Evolutionary conservation across 2,797 vertebrate species (phyloP).

Genomic region (Phalloptychus januarius): DNA sequence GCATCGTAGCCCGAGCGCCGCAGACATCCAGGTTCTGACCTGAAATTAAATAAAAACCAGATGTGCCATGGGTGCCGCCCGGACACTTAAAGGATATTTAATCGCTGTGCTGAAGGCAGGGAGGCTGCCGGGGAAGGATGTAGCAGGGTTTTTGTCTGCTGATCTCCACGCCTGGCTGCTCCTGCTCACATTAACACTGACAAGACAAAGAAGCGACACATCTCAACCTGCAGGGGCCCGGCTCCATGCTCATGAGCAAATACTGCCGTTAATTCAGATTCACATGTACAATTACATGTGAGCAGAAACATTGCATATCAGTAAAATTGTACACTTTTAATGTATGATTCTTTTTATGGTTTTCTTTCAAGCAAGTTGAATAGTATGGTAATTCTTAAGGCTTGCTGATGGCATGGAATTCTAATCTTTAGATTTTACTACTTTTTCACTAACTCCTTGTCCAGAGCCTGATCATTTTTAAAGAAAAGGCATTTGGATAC

Average conservation of each 20-base stretch:
- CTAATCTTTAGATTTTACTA: too few relatives aligned
- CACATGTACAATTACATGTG: slow-evolving; percentile 28
- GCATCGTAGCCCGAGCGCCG: slow-evolving; percentile 42
- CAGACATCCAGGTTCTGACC: slow-evolving; percentile 63
- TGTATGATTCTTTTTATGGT: not conserved
- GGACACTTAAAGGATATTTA: slow-evolving; percentile 60
- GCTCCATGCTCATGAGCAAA: slow-evolving; percentile 27
- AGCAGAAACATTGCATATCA: not conserved
- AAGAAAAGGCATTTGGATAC: not conserved
- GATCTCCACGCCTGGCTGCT: slow-evolving; percentile 77
- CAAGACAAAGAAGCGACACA: slow-evolving; percentile 79
- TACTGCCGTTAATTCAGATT: slow-evolving; percentile 24
- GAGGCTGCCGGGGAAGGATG: slow-evolving; percentile 29
- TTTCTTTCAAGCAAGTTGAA: not conserved
- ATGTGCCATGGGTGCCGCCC: slow-evolving; percentile 62
- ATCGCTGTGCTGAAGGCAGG: slow-evolving; percentile 38
- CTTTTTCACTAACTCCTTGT: not conserved
- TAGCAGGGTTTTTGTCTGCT: slow-evolving; percentile 51
- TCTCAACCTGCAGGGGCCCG: slow-evolving; percentile 67
- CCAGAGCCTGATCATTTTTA: not conserved
- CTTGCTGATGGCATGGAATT: not conserved
- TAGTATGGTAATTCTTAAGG: not conserved
- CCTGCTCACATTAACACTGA: slow-evolving; percentile 81
- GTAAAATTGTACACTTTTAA: not conserved
- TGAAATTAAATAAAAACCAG: slow-evolving; percentile 74